Percentiles rank a stretch among this genome's conserved stretches.
These are phyloP conservation scores for Anguilla anguilla DNA, from an alignment of 2,797 vertebrate species.

Conservation along the genomic window DNA sequence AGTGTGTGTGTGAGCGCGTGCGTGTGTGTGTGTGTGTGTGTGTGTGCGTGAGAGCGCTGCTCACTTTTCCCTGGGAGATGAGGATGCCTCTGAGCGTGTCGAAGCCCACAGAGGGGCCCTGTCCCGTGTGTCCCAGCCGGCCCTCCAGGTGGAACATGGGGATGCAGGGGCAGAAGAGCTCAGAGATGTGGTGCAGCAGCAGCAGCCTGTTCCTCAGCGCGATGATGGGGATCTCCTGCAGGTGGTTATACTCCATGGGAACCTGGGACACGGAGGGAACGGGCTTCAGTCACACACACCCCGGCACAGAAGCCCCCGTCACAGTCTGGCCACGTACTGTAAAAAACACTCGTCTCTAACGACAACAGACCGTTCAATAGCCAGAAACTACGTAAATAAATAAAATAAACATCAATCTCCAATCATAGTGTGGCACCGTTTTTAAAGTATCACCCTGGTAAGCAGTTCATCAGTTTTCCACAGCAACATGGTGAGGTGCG, in stretches of 20 bases:
- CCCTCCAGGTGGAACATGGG: slow-evolving; percentile 99
- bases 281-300: slow-evolving; percentile 9
- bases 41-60: slow-evolving; percentile 1
- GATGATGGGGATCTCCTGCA: slow-evolving; percentile 92
- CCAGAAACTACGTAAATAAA: too few relatives aligned
- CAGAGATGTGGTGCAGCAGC: slow-evolving; percentile 94
- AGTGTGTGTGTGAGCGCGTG: neutral
- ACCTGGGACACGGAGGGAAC: slow-evolving; percentile 70
- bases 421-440: too few relatives aligned
- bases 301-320: neutral
- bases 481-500: too few relatives aligned
- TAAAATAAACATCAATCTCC: too few relatives aligned
- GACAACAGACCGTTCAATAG: too few relatives aligned
- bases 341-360: too few relatives aligned
- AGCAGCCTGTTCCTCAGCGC: slow-evolving; percentile 90
- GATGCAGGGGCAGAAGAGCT: slow-evolving; percentile 98
- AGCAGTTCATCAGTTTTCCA: too few relatives aligned
- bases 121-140: slow-evolving; percentile 87
- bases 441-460: too few relatives aligned
- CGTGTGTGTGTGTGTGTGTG: neutral
- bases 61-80: slow-evolving; percentile 98
- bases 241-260: slow-evolving; percentile 98
- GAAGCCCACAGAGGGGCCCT: slow-evolving; percentile 91
- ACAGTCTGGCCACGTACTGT: too few relatives aligned
- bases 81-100: slow-evolving; percentile 92